Base-by-base conservation (phyloP, 2,888 invertebrate species). In the Mythimna vitellina region DNA sequence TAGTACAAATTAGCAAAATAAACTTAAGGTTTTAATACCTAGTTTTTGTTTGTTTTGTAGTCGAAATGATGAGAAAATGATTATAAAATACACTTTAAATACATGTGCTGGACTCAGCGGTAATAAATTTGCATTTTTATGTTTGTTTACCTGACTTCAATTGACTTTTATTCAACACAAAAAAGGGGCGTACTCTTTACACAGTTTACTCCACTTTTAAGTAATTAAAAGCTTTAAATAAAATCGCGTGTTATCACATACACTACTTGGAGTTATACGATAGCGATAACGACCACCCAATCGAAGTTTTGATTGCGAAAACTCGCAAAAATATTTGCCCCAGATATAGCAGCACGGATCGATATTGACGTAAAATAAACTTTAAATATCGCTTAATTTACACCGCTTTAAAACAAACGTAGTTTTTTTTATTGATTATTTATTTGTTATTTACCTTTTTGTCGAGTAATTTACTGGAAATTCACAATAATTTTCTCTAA, bases 321-420 rank as follows among this genome's bases (percentile, higher is more conserved):
- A 64, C 58, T 51, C 8, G 62, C 69, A 66, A 83, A 79, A 76
- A 69, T 72, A 65, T 49, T 74, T 83, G 86, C 12, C 85, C 86
- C 68, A 84, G 67, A 75, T 84, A 67, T 53, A 63, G 65, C 51
- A 9, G 65, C 35, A 72, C 38, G 73, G 87, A 88, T 88, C 88
- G 85, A 88, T 84, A 84, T 29, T 73, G 72, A 57, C 62, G 35
- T 62, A 14, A 10, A 60, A 25, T 56, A 62, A 57, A 63, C 35
- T 71, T 58, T 60, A 62, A 62, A 66, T 73, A 70, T 69, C 64
- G 74, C 68, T 78, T 42, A 7, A 78, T 66, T 65, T 70, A 73
- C 63, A 54, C 60, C 38, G 20, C 49, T 35, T 46, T n/a, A 9
- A 4, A n/a, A 10, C 10, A 8, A 53, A 58, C 3, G 14, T n/a